Evolutionary conservation across 2,888 invertebrate species (phyloP).

Genomic region (Incurvaria masculella): DNA sequence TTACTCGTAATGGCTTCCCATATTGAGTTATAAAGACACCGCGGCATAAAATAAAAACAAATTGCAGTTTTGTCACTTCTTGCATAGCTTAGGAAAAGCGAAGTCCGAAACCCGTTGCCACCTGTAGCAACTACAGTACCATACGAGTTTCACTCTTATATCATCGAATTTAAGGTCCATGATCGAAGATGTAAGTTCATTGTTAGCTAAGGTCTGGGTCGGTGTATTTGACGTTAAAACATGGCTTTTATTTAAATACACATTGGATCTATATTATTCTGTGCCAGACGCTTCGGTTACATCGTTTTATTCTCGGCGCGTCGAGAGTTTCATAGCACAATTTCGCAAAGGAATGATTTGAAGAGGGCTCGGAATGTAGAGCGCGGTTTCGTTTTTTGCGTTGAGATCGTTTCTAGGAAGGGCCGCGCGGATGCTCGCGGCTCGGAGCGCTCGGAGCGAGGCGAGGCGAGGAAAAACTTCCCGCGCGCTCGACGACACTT

Average conservation of each 20-base stretch:
- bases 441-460: too few relatives aligned
- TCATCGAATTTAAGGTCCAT: too few relatives aligned
- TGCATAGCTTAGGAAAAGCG: background rate
- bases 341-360: background rate
- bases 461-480: background rate
- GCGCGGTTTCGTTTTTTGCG: background rate
- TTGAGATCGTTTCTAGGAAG: background rate
- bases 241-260: too few relatives aligned
- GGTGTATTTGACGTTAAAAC: too few relatives aligned
- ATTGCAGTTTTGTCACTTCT: background rate
- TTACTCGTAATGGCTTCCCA: background rate
- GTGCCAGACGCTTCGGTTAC: too few relatives aligned
- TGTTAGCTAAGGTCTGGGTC: too few relatives aligned
- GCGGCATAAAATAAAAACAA: background rate
- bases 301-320: too few relatives aligned
- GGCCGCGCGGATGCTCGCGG: too few relatives aligned
- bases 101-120: background rate
- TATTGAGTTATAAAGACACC: background rate
- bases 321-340: background rate
- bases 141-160: too few relatives aligned
- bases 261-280: too few relatives aligned
- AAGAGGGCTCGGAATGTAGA: background rate
- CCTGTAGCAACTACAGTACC: background rate
- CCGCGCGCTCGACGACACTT: background rate
- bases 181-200: too few relatives aligned